Percentiles rank a stretch among this genome's conserved stretches.
Evolutionary conservation across 1,140 invertebrate genomes (phyloP).

Genomic region (Ceratosolen solmsi): DNA sequence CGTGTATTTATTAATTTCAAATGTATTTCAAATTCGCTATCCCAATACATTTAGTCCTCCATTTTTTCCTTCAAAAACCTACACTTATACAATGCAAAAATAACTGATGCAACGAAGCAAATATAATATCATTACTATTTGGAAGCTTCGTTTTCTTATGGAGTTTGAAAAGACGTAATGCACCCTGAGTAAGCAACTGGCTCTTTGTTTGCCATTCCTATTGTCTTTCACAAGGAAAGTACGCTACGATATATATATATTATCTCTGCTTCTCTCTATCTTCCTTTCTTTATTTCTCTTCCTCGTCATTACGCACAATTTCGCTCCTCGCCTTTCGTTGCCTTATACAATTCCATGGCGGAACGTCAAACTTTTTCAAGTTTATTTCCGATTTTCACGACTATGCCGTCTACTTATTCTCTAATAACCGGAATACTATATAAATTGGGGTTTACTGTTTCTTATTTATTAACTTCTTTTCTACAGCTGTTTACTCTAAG

Average conservation of each 20-base stretch:
- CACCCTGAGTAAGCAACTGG: constrained; percentile 56
- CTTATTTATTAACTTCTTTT: no score
- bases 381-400: constrained; percentile 32
- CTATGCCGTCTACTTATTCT: constrained; percentile 2
- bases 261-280: not conserved
- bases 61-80: not conserved
- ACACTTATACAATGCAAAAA: not conserved
- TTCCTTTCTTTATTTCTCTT: constrained; percentile 37
- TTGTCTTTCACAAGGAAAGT: constrained; percentile 59
- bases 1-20: no score
- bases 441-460: not conserved
- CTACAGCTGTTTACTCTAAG: no score
- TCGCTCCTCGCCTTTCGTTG: not conserved
- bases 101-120: constrained; percentile 50
- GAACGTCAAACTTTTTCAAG: constrained; percentile 24
- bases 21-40: no score
- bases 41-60: constrained; percentile 10
- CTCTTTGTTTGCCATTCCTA: constrained; percentile 69
- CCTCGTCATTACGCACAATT: constrained; percentile 29
- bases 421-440: constrained; percentile 16
- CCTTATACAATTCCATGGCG: constrained; percentile 9
- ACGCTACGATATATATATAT: constrained; percentile 38
- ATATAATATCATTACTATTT: constrained; percentile 73
- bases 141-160: constrained; percentile 71
- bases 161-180: constrained; percentile 68